Base-by-base conservation (phyloP, 1,140 invertebrate species). In the Drosophila teissieri region DNA sequence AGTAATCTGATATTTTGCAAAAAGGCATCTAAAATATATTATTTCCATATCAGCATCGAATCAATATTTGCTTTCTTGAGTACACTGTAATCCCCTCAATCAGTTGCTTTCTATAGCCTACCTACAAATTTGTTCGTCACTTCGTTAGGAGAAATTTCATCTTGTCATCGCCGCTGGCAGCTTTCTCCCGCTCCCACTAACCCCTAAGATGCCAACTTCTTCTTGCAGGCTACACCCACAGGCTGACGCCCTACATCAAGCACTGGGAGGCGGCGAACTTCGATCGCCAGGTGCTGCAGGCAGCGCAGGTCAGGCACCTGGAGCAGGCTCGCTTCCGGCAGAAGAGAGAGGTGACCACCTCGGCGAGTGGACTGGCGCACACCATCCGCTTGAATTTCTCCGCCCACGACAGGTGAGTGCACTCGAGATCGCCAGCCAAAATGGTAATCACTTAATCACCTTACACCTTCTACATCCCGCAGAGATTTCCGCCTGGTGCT, bases 401-500 rank as follows among this genome's bases (percentile, higher is more conserved):
- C 72, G 91, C 91, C 65, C 91, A 92, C 81, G 90, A 92, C 91
- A 92, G 88, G 91, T 92, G 60, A 80, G 80, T 80, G 76, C 45
- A 52, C 53, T 75, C 37, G 14, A 27, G 24, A 39, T 27, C 22
- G 22, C n/a, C 15, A 31, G 39, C 36, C n/a, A 3, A 15, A 24
- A 34, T 2, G 4, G 14, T 11, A 55, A 39, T 22, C 40, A 36
- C 39, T 74, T 52, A 55, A 74, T 42, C 49, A 53, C 15, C 31
- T n/a, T 0, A 12, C 19, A 19, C 19, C 15, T 10, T 4, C 39
- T 44, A 52, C 12, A 79, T 83, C 70, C 95, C 95, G 1, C 94
- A 97, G 96, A 92, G 93, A 95, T 53, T 97, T 97, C 94, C 95
- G 95, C 54, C 91, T 98, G 85, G 93, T 95, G 61, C 94, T 98